phyloP scores from a whole-genome alignment of 2,888 invertebrate species.

The Hyles lineata region DNA sequence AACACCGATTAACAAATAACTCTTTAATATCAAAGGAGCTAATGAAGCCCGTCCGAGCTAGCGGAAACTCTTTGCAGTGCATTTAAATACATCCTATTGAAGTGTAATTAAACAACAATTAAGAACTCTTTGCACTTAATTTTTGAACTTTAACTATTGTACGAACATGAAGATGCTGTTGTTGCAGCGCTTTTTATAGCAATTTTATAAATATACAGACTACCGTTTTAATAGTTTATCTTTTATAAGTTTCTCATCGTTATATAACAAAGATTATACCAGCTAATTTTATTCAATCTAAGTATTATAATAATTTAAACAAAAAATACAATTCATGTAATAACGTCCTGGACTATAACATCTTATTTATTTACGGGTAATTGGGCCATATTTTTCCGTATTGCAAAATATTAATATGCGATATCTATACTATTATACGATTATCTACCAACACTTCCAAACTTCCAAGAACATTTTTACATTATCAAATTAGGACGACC shows the following conservation, averaged over 20 bases:
- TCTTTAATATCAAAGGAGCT: slow-evolving; percentile 10
- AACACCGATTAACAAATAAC: slow-evolving; percentile 22
- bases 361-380: neutral
- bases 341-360: neutral
- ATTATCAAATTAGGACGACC: slow-evolving; percentile 4
- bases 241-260: too few relatives aligned
- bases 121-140: neutral
- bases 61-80: neutral
- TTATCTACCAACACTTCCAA: neutral
- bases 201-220: neutral
- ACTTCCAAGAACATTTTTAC: neutral
- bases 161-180: too few relatives aligned
- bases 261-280: too few relatives aligned
- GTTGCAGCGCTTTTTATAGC: neutral
- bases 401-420: neutral
- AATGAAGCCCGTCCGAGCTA: neutral
- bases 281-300: too few relatives aligned
- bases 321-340: neutral
- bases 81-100: neutral
- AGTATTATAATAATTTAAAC: neutral
- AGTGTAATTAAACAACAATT: slow-evolving; percentile 1
- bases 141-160: neutral
- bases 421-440: neutral
- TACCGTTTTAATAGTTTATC: too few relatives aligned
- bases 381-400: neutral